A percentile compares a stretch with the other conserved stretches of the same genome.
Conservation (phyloP, 2,888 invertebrate genomes). For the Xanthorhoe designata region DNA sequence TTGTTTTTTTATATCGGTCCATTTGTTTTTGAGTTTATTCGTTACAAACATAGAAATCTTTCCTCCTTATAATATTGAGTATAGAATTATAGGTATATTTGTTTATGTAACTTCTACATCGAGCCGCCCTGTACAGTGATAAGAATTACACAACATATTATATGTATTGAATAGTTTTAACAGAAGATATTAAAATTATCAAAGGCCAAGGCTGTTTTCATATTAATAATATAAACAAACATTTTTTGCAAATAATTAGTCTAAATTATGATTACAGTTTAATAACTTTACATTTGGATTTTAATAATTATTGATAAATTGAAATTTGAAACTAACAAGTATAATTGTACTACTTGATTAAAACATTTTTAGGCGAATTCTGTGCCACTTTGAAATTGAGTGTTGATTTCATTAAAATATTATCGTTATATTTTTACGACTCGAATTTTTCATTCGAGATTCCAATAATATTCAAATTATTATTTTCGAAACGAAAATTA, state of each 20-base stretch:
- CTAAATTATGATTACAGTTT: neutral
- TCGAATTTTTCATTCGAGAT: too few species aligned
- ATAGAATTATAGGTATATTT: too few species aligned
- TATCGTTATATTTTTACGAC: too few species aligned
- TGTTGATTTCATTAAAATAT: too few species aligned
- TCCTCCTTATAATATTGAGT: too few species aligned
- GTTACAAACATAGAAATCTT: neutral
- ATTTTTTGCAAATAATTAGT: conserved; percentile 1
- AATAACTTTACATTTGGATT: neutral
- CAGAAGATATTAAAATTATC: conserved; percentile 13
- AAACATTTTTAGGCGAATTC: too few species aligned
- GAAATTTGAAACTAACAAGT: too few species aligned
- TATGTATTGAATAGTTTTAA: conserved; percentile 9
- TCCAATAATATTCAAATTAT: too few species aligned
- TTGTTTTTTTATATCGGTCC: too few species aligned
- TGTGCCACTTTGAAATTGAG: too few species aligned
- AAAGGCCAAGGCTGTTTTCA: conserved; percentile 8
- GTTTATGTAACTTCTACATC: neutral
- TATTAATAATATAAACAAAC: conserved; percentile 6
- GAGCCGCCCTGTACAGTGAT: neutral
- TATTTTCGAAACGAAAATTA: too few species aligned
- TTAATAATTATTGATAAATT: neutral
- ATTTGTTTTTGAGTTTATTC: neutral
- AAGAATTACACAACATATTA: conserved; percentile 19
- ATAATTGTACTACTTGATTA: too few species aligned